These are phyloP conservation scores for Prolemur simus DNA, from an alignment of 2,113 vertebrate species.

Conservation along the genomic window DNA sequence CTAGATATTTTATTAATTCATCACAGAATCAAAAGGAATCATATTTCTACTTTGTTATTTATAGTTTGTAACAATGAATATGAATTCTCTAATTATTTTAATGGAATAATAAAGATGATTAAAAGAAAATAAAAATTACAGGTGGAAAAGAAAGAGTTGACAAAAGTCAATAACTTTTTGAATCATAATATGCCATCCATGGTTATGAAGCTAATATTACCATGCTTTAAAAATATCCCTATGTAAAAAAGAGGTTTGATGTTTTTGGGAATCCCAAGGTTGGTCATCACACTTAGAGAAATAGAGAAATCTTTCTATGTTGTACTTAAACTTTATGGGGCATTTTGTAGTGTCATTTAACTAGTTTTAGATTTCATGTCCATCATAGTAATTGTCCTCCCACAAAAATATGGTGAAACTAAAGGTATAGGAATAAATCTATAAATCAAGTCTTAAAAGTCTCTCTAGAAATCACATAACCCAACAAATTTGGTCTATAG, in stretches of 20 bases:
- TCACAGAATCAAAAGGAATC: background rate
- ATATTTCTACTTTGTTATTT: background rate
- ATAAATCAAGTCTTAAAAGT: slow-evolving; percentile 61
- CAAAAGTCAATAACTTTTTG: background rate
- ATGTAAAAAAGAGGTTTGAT: slow-evolving; percentile 27
- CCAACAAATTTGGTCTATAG: slow-evolving; percentile 53
- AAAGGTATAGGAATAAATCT: background rate
- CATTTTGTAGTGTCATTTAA: slow-evolving; percentile 52
- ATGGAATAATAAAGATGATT: background rate
- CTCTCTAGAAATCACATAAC: slow-evolving; percentile 48
- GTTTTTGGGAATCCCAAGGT: background rate
- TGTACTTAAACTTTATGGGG: slow-evolving; percentile 59
- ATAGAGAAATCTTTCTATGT: slow-evolving; percentile 22
- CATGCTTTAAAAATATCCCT: background rate
- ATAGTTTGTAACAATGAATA: background rate
- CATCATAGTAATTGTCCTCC: slow-evolving; percentile 50
- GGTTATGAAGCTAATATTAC: background rate
- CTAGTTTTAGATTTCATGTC: slow-evolving; percentile 51
- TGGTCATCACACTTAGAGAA: slow-evolving; percentile 4
- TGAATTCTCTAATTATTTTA: background rate
- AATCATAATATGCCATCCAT: background rate
- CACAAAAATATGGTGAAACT: slow-evolving; percentile 20
- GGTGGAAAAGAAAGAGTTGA: background rate
- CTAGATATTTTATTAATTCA: background rate
- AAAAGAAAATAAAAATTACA: background rate